Evolutionary conservation across 2,797 vertebrate species (phyloP).

Genomic region (Cryptoprocta ferox): DNA sequence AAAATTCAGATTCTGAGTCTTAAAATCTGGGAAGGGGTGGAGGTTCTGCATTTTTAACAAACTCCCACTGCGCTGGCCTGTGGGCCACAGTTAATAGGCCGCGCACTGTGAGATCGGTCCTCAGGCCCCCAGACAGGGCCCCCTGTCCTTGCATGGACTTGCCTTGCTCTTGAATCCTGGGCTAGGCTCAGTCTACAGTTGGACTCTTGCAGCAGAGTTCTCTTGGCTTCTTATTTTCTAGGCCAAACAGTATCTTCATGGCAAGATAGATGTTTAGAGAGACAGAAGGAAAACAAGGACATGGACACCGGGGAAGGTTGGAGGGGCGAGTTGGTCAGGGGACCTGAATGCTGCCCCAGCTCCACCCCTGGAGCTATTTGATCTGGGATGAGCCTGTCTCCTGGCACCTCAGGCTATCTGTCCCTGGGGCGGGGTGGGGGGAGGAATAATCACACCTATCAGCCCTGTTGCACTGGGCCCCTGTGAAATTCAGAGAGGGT

Average conservation of each 20-base stretch:
- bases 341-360: neutral
- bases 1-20: neutral
- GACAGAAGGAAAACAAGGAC: neutral
- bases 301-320: no score
- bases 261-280: neutral
- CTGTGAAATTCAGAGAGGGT: neutral
- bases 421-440: neutral
- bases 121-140: neutral
- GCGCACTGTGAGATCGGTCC: neutral
- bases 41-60: neutral
- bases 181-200: neutral
- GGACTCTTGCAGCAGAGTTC: neutral
- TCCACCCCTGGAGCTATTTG: neutral
- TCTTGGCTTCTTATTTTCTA: neutral
- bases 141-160: neutral
- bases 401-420: neutral
- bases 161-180: neutral
- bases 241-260: neutral
- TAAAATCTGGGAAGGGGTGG: neutral
- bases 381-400: neutral
- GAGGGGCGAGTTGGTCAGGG: neutral
- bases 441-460: neutral
- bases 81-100: neutral
- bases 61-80: fast-evolving
- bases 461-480: no score